Evolutionary conservation across 2,888 invertebrate species (phyloP).

Genomic region (Nineta flava): DNA sequence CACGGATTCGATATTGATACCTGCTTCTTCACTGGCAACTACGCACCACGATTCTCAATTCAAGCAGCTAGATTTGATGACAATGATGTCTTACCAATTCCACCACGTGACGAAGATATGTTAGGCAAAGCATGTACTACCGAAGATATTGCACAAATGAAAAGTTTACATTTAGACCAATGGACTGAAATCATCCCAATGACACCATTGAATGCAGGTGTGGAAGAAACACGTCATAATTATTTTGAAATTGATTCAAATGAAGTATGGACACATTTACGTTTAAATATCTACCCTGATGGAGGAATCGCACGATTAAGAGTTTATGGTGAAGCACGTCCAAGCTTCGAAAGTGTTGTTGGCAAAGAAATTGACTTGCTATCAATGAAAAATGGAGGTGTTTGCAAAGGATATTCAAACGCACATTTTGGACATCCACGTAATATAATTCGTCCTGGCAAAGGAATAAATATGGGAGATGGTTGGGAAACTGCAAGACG

Average conservation of each 20-base stretch:
- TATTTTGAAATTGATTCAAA: slow-evolving; percentile 35
- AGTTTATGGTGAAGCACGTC: slow-evolving; percentile 36
- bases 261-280: slow-evolving; percentile 38
- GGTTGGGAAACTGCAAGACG: slow-evolving; percentile 51
- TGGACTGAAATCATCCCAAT: slow-evolving; percentile 41
- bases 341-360: slow-evolving; percentile 14
- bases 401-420: slow-evolving; percentile 39
- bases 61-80: slow-evolving; percentile 32
- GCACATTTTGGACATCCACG: slow-evolving; percentile 48
- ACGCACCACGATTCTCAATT: slow-evolving; percentile 41
- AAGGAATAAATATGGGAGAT: slow-evolving; percentile 38
- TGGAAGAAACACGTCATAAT: slow-evolving; percentile 39
- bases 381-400: slow-evolving; percentile 35
- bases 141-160: slow-evolving; percentile 29
- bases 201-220: slow-evolving; percentile 36
- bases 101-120: slow-evolving; percentile 25
- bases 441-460: slow-evolving; percentile 37
- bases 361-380: slow-evolving; percentile 32
- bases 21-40: slow-evolving; percentile 46
- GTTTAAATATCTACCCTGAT: slow-evolving; percentile 46
- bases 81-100: slow-evolving; percentile 30
- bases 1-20: slow-evolving; percentile 40
- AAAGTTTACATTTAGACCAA: slow-evolving; percentile 30
- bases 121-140: slow-evolving; percentile 35
- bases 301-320: slow-evolving; percentile 45